Conservation (phyloP, 2,888 invertebrate species). For the Poecilus cupreus region DNA sequence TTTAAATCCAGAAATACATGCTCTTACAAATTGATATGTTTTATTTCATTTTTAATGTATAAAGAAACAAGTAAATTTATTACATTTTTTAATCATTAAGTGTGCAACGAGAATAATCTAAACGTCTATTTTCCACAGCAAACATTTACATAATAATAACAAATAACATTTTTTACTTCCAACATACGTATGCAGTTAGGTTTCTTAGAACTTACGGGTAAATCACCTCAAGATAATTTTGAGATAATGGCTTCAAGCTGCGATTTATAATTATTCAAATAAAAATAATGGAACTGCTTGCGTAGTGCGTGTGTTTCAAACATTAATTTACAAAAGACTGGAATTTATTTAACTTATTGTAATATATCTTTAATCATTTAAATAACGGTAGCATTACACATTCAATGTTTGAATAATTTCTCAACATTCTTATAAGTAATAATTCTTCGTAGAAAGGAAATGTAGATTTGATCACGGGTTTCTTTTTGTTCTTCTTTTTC, state of each 20-base stretch:
- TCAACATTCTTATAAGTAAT: not conserved
- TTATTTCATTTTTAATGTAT: not conserved
- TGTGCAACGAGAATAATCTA: not conserved
- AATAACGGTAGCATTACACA: not conserved
- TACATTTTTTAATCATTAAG: conserved; percentile 13
- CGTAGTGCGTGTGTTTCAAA: not conserved
- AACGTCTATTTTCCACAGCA: not conserved
- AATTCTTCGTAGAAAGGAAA: not conserved
- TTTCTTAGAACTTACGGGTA: not conserved
- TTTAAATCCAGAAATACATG: too few species aligned
- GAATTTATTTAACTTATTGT: conserved; percentile 18
- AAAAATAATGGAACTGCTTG: conserved; percentile 23
- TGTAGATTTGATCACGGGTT: not conserved
- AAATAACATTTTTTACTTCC: conserved; percentile 2
- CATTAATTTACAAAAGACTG: conserved; percentile 26
- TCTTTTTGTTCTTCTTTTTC: not conserved
- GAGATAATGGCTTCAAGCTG: conserved; percentile 28
- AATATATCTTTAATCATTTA: not conserved
- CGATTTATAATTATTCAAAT: conserved; percentile 35
- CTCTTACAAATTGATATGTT: not conserved
- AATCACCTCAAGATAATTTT: conserved; percentile 17
- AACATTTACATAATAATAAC: conserved; percentile 25
- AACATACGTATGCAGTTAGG: not conserved
- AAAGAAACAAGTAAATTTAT: not conserved
- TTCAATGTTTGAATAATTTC: not conserved